A percentile compares a stretch with the other conserved stretches of the same genome.
Evolutionary conservation across 1,140 invertebrate species (phyloP).

Genomic region (Pogonognathellus flavescens): DNA sequence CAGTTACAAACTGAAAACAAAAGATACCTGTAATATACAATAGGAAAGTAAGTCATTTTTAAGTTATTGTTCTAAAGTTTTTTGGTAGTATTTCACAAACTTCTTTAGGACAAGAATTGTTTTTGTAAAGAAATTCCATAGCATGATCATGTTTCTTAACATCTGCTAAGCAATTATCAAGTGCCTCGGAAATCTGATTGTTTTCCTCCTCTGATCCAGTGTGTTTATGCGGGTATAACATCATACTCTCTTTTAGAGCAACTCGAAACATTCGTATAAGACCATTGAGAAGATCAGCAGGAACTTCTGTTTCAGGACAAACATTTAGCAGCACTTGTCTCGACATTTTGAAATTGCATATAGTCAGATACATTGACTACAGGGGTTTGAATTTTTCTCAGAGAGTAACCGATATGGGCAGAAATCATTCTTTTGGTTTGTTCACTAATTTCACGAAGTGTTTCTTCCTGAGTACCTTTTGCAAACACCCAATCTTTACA

Average conservation of each 20-base stretch:
- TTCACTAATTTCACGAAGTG: slow-evolving; percentile 47
- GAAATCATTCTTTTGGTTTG: slow-evolving; percentile 59
- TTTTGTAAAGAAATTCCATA: slow-evolving; percentile 33
- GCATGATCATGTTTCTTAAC: too few species aligned
- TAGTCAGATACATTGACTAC: slow-evolving; percentile 36
- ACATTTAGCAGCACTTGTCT: slow-evolving; percentile 50
- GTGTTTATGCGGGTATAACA: slow-evolving; percentile 47
- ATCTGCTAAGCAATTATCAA: background rate
- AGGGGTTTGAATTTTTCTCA: slow-evolving; percentile 11
- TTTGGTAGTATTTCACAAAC: background rate
- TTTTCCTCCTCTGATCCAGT: background rate
- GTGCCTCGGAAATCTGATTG: background rate
- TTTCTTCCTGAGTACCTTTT: background rate
- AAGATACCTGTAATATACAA: too few species aligned
- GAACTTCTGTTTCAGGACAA: slow-evolving; percentile 51
- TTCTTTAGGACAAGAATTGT: background rate
- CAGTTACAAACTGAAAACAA: background rate
- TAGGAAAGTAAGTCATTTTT: background rate
- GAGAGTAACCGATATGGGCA: slow-evolving; percentile 3
- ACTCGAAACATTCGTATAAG: slow-evolving; percentile 60
- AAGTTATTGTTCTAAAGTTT: too few species aligned
- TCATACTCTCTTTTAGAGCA: slow-evolving; percentile 48
- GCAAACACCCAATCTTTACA: background rate
- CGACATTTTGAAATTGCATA: slow-evolving; percentile 39
- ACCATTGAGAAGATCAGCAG: slow-evolving; percentile 34